Evolutionary conservation across 2,113 vertebrate species (phyloP), one percentile per base, ranked within the genome.

Genomic region (Calonectris borealis): DNA sequence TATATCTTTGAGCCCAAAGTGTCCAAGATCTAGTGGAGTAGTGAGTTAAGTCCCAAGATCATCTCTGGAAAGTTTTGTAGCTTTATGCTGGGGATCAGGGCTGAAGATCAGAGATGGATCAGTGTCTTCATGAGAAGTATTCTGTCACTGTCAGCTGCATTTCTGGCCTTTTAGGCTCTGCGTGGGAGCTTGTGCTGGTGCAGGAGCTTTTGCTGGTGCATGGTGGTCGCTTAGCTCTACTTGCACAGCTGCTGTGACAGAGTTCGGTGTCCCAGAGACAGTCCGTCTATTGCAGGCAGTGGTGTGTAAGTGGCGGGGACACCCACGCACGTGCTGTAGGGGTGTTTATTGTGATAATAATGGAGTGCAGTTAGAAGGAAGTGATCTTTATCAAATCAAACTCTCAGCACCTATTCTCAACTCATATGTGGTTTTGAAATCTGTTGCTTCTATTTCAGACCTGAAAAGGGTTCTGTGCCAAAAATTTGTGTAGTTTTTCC

Each of bases 301-400:
- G 52, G 2, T n/a, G 55, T 55, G 36, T 52, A 18, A 57, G 55
- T 71, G 55, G 17, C 0, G 9, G 66, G 48, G 52, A 54, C 11
- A 22, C 42, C 14, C 19, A 13, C 7, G 2, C 0, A 0, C 42
- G 44, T 48, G 15, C 65, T 60, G 5, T 36, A 38, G 18, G 38
- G 11, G 26, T 79, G n/a, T 44, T 87, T 13, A 14, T 26, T 34
- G 42, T 29, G 18, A 4, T 76, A 34, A 44, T 31, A 78, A 57
- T 14, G 55, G 46, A 70, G 3, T 1, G 6, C 8, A 26, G 24
- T 79, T 18, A 31, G 6, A 52, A 90, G 83, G 27, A 64, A 1
- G 2, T 27, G 8, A 54, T 62, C 21, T 86, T 69, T 72, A 52
- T 79, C 16, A 51, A 52, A 85, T 32, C 27, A 34, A 60, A 52